Evolutionary conservation across 2,797 vertebrate species (phyloP), one percentile per base, ranked within the genome.

Genomic region (Odontamblyopus rebecca): DNA sequence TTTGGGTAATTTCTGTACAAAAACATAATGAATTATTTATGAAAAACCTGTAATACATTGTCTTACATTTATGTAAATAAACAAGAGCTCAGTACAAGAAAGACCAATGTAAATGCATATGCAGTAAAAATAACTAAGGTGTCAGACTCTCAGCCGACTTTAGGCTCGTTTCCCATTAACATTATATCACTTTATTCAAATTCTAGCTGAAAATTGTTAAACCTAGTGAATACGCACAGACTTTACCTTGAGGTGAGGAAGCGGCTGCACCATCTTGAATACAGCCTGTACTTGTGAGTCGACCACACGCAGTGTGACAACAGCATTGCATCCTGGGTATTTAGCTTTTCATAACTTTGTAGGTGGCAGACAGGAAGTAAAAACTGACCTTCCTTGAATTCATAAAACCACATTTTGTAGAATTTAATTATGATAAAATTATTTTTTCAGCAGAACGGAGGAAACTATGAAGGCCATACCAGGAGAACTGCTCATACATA

Each of bases 401-500:
- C 67, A 67, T 61, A 76, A 74, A 74, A 81, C 57, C 68, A 73
- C 82, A 81, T 82, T 85, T 83, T 72, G 69, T 81, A 53, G 71
- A 68, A 67, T 41, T 68, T 68, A 53, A 78, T 77, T 75, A 72
- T 69, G 57, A 41, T 69, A 50, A 77, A 78, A 85, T 84, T 81
- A 82, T 87, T 88, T 73, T 83, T 81, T 60, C 77, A 72, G 53
- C 59, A 60, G 68, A 18, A 66, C 62, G 68, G 76, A 76, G 70
- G 75, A 38, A 79, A 76, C 44, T 48, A 48, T 15, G 44, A 82
- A 82, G 76, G 74, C 77, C 32, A 48, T 59, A 71, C 68, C 80
- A 83, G 88, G 61, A 53, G 66, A 59, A 77, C 65, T 71, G 70
- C 77, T 84, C 83, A 85, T 88, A 13, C 76, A 82, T 89, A 68